A percentile compares a stretch with the other conserved stretches of the same genome.
Evolutionary conservation across 2,797 vertebrate species (phyloP).

Genomic region (Poeciliopsis turneri): DNA sequence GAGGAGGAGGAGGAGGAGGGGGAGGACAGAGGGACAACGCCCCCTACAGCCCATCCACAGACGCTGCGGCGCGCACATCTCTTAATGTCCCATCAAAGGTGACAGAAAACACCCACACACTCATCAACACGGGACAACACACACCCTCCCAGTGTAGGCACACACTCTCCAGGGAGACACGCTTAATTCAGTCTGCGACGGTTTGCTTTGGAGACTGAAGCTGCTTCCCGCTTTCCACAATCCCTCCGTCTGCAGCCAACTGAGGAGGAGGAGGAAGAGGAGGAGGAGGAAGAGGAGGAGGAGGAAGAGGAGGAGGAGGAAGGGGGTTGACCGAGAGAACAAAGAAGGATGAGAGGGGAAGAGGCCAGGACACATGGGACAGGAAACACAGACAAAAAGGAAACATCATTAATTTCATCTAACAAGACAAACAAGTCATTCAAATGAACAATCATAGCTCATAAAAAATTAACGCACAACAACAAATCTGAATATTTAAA

Average conservation of each 20-base stretch:
- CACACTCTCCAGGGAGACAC: conserved; percentile 42
- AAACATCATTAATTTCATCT: conserved; percentile 48
- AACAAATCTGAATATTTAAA: background rate
- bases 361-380: conserved; percentile 10
- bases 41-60: conserved; percentile 58
- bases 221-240: conserved; percentile 1
- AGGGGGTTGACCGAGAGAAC: conserved; percentile 4
- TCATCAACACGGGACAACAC: conserved; percentile 57
- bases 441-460: background rate
- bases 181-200: conserved; percentile 18
- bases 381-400: conserved; percentile 6
- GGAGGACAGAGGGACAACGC: conserved; percentile 27
- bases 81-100: conserved; percentile 73
- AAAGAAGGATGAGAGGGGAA: conserved; percentile 8
- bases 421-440: conserved; percentile 24
- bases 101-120: conserved; percentile 47
- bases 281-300: no score
- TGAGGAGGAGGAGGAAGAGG: background rate
- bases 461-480: background rate
- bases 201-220: background rate
- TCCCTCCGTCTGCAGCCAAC: background rate
- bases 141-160: conserved; percentile 9
- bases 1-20: conserved; percentile 43
- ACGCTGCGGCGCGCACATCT: conserved; percentile 68
- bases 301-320: no score